Percentiles rank a stretch among this genome's conserved stretches.
These are phyloP conservation scores for Enteromius mattozi DNA, from an alignment of 2,797 vertebrate species.

Conservation along the genomic window DNA sequence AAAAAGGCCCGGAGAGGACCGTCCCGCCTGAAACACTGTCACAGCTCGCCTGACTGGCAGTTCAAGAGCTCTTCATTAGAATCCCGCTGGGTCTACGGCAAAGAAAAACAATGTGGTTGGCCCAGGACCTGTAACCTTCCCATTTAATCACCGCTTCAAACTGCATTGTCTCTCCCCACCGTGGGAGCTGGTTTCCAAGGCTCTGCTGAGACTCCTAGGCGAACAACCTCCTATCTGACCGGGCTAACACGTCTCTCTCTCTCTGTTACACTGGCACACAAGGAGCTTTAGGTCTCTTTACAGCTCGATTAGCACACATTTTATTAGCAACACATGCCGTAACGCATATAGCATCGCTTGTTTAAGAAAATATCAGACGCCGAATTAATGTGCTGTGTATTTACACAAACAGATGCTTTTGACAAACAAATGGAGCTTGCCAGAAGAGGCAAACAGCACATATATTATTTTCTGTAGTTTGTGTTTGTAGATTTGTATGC, in stretches of 20 bases:
- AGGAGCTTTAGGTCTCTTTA: slow-evolving; percentile 35
- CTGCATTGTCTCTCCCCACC: slow-evolving; percentile 71
- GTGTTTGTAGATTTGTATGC: neutral
- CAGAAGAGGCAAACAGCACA: slow-evolving; percentile 12
- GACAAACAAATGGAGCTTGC: slow-evolving; percentile 19
- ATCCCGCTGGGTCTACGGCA: slow-evolving; percentile 73
- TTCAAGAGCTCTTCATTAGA: slow-evolving; percentile 91
- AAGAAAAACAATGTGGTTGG: slow-evolving; percentile 77
- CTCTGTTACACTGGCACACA: slow-evolving; percentile 37
- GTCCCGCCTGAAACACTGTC: slow-evolving; percentile 84
- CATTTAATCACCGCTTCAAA: slow-evolving; percentile 79
- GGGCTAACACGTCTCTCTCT: slow-evolving; percentile 66
- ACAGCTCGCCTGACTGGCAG: slow-evolving; percentile 80
- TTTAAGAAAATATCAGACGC: neutral
- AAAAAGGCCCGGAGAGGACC: slow-evolving; percentile 68
- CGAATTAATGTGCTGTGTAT: slow-evolving; percentile 18
- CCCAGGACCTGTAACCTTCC: slow-evolving; percentile 78
- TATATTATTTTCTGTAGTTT: slow-evolving; percentile 21
- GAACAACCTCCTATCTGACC: slow-evolving; percentile 70
- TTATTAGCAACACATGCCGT: slow-evolving; percentile 29
- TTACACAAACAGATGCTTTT: slow-evolving; percentile 45
- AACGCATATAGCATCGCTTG: slow-evolving; percentile 1
- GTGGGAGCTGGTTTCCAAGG: slow-evolving; percentile 70
- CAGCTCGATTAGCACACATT: slow-evolving; percentile 34
- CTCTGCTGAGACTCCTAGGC: slow-evolving; percentile 68